Percentiles rank a stretch among this genome's conserved stretches.
Conservation (phyloP, 1,140 invertebrate genomes). For the Drosophila orena region DNA sequence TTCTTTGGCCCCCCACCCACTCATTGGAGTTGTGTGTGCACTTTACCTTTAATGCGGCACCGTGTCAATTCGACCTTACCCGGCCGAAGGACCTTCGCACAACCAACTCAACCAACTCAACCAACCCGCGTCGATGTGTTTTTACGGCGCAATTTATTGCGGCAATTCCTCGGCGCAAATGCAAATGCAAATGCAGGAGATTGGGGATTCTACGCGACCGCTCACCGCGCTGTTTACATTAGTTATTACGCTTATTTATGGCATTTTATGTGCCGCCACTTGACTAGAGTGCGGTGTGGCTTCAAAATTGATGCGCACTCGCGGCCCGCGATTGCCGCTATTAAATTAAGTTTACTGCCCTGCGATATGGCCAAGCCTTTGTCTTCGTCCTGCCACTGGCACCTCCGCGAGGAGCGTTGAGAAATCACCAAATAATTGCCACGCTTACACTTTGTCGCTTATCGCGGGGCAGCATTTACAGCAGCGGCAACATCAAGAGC, state of each 20-base stretch:
- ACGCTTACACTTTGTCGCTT: slow-evolving; percentile 81
- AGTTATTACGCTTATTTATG: slow-evolving; percentile 83
- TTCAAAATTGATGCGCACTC: slow-evolving; percentile 72
- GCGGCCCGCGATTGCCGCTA: slow-evolving; percentile 56
- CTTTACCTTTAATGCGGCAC: slow-evolving; percentile 69
- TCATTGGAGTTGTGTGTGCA: slow-evolving; percentile 82
- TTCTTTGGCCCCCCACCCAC: slow-evolving; percentile 41
- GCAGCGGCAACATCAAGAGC: slow-evolving; percentile 11
- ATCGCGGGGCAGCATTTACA: slow-evolving; percentile 75
- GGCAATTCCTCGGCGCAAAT: too few relatives aligned
- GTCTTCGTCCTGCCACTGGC: slow-evolving; percentile 33
- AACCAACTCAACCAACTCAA: slow-evolving; percentile 20
- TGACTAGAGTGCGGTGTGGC: slow-evolving; percentile 58
- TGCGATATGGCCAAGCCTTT: slow-evolving; percentile 77
- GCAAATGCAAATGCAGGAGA: slow-evolving; percentile 76
- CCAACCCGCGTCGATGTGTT: slow-evolving; percentile 61
- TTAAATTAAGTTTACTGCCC: slow-evolving; percentile 77
- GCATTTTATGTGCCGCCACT: slow-evolving; percentile 48
- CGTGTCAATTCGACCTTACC: slow-evolving; percentile 63
- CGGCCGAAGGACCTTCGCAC: slow-evolving; percentile 7
- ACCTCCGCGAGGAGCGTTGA: slow-evolving; percentile 51
- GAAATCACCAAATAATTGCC: slow-evolving; percentile 82
- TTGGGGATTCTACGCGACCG: slow-evolving; percentile 52
- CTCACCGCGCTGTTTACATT: slow-evolving; percentile 70
- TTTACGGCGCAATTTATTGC: slow-evolving; percentile 62